These are phyloP conservation scores for Hypolimnas misippus DNA, from an alignment of 2,888 invertebrate species.

Conservation along the genomic window DNA sequence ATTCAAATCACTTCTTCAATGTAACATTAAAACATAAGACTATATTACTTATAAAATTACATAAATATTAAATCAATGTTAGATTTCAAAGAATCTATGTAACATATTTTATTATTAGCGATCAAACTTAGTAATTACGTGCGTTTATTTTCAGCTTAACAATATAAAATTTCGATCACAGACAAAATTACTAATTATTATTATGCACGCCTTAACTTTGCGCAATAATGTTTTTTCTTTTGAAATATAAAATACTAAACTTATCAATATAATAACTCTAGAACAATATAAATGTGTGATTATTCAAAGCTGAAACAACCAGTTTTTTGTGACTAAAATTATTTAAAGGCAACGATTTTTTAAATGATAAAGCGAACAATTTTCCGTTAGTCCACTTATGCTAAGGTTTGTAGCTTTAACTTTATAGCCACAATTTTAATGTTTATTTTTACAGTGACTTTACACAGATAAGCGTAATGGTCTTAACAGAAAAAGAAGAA, in stretches of 20 bases:
- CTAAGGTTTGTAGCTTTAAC: constrained; percentile 21
- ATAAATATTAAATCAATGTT: constrained; percentile 30
- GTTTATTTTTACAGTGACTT: constrained; percentile 6
- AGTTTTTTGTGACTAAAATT: constrained; percentile 68
- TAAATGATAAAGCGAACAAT: constrained; percentile 64
- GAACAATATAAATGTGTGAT: constrained; percentile 68
- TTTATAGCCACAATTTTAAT: constrained; percentile 25
- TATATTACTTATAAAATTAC: constrained; percentile 16
- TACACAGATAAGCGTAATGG: background rate
- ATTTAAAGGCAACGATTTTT: constrained; percentile 67
- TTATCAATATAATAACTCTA: constrained; percentile 71
- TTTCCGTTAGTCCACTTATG: constrained; percentile 46
- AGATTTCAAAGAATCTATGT: constrained; percentile 16
- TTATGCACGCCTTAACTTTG: constrained; percentile 71
- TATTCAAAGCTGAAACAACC: constrained; percentile 77
- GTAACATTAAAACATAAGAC: constrained; percentile 17
- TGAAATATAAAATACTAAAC: constrained; percentile 78
- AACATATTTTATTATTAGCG: constrained; percentile 24
- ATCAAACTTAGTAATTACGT: constrained; percentile 49
- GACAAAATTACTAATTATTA: constrained; percentile 78
- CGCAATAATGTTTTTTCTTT: constrained; percentile 68
- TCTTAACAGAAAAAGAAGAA: background rate
- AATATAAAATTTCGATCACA: constrained; percentile 82
- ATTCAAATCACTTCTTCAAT: background rate
- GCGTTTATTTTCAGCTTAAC: constrained; percentile 76